These are phyloP conservation scores for Chlorodrepanis virens DNA, from an alignment of 2,113 vertebrate genomes.

Conservation along the genomic window DNA sequence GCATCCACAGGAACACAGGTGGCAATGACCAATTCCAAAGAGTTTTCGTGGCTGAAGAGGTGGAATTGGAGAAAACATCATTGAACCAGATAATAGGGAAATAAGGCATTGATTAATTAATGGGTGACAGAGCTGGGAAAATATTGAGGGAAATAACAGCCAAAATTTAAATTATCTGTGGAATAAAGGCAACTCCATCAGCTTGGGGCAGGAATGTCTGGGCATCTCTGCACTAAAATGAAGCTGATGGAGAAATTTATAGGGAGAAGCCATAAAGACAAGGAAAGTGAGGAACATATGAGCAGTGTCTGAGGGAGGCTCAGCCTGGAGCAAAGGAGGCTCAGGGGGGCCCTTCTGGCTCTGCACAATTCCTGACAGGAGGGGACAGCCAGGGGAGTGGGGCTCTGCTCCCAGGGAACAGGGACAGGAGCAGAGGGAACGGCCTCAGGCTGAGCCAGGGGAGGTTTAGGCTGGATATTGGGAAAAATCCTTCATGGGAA, in stretches of 20 bases:
- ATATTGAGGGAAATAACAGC: background rate
- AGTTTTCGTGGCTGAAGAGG: background rate
- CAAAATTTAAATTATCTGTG: background rate
- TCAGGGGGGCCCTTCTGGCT: background rate
- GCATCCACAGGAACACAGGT: background rate
- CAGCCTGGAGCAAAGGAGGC: background rate
- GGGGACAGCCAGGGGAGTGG: fast-evolving
- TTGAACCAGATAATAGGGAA: background rate
- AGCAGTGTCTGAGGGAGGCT: background rate
- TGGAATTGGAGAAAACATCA: fast-evolving
- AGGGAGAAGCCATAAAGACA: background rate
- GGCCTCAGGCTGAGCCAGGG: background rate
- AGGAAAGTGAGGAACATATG: background rate
- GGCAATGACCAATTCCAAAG: background rate
- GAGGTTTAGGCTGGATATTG: background rate
- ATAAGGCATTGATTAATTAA: background rate
- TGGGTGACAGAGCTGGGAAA: background rate
- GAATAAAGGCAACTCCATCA: background rate
- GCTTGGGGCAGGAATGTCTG: background rate
- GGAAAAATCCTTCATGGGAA: background rate
- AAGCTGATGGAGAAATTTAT: background rate
- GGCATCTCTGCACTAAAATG: background rate
- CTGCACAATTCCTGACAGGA: background rate
- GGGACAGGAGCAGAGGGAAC: background rate
- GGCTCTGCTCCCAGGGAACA: background rate